phyloP scores from a whole-genome alignment of 2,888 invertebrate species.

The Lycaena phlaeas region DNA sequence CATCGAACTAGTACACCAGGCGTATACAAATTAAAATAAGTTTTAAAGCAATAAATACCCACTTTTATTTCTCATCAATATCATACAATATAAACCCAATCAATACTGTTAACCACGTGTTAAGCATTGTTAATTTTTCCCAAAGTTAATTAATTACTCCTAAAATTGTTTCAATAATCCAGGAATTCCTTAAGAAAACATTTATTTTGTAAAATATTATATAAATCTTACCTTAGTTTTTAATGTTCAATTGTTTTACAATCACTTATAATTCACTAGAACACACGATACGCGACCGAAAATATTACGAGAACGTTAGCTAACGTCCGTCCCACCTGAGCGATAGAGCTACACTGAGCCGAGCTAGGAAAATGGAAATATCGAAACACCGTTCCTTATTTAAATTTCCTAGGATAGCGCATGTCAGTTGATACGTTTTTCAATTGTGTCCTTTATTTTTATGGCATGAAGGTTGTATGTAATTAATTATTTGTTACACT shows the following conservation, averaged over 20 bases:
- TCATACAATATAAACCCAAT: no score
- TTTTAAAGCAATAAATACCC: no score
- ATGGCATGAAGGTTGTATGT: slow-evolving; percentile 5
- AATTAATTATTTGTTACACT: background rate
- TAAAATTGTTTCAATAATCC: no score
- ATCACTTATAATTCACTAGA: background rate
- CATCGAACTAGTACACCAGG: no score
- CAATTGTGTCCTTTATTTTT: slow-evolving; percentile 10
- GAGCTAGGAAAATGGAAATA: slow-evolving; percentile 25
- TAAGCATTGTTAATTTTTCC: no score
- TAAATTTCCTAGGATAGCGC: slow-evolving; percentile 28
- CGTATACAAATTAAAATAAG: no score
- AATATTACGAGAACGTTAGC: background rate
- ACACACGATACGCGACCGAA: background rate
- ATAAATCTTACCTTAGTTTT: background rate
- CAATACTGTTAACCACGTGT: no score
- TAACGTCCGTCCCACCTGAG: background rate
- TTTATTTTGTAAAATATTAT: no score
- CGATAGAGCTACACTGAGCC: slow-evolving; percentile 6
- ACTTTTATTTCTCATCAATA: no score
- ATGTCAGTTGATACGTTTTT: slow-evolving; percentile 19
- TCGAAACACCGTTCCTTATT: slow-evolving; percentile 36
- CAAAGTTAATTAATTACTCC: no score
- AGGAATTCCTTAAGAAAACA: no score
- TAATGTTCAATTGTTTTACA: background rate